Evolutionary conservation across 2,113 vertebrate species (phyloP).

Genomic region (Pampusana beccarii): DNA sequence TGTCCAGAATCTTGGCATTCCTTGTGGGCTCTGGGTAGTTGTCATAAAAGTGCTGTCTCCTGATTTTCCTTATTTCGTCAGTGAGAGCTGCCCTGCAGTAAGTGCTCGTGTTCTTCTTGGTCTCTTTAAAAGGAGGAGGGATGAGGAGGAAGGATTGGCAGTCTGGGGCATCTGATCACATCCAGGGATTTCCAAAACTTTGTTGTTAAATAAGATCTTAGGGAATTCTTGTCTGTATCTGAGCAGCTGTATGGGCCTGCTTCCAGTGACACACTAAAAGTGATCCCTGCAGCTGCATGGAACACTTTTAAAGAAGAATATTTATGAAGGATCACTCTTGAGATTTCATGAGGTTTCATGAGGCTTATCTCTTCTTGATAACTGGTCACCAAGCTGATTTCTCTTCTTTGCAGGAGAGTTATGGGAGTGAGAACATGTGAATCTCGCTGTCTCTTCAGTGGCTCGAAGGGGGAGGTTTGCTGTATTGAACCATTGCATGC

Average conservation of each 20-base stretch:
- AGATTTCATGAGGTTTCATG: background rate
- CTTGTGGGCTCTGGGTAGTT: background rate
- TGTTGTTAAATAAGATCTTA: background rate
- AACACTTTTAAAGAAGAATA: background rate
- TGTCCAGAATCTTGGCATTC: background rate
- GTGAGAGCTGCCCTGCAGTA: background rate
- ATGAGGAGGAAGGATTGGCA: background rate
- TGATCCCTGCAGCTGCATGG: background rate
- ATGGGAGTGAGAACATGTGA: slow-evolving; percentile 98
- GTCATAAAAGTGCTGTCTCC: background rate
- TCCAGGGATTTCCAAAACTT: background rate
- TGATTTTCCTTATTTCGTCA: background rate
- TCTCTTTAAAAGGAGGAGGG: background rate
- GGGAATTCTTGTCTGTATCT: background rate
- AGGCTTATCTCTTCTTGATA: background rate
- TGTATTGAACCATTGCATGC: slow-evolving; percentile 91
- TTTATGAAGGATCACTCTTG: background rate
- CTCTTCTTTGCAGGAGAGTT: slow-evolving; percentile 82
- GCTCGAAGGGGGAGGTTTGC: slow-evolving; percentile 97
- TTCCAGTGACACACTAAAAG: background rate
- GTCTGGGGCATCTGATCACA: background rate
- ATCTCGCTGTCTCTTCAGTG: slow-evolving; percentile 96
- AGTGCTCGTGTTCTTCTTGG: background rate
- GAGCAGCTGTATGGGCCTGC: background rate
- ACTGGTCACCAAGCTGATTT: background rate